Evolutionary conservation across 2,113 vertebrate species (phyloP).

Genomic region (Octodon degus): DNA sequence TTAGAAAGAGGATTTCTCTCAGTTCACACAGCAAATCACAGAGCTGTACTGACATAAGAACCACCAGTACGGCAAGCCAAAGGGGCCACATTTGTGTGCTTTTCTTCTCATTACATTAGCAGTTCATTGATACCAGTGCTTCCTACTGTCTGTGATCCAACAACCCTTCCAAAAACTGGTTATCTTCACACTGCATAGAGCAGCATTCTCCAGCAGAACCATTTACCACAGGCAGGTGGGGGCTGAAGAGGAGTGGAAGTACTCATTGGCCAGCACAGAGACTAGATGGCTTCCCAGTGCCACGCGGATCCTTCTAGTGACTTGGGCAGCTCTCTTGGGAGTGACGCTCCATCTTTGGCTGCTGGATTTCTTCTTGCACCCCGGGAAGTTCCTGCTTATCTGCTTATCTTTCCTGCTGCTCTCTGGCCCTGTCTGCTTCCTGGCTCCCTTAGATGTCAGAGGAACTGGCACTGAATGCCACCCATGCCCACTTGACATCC

Average conservation of each 20-base stretch:
- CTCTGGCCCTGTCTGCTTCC: background rate
- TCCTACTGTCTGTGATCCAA: background rate
- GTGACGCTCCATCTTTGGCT: background rate
- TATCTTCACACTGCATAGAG: background rate
- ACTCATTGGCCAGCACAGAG: background rate
- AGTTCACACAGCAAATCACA: background rate
- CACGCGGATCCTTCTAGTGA: conserved; percentile 33
- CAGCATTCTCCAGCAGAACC: background rate
- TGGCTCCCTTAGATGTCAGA: background rate
- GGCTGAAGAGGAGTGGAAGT: background rate
- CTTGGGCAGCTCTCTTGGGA: conserved; percentile 49
- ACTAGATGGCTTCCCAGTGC: background rate
- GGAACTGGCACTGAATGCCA: background rate
- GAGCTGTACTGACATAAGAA: background rate
- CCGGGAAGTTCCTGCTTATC: background rate
- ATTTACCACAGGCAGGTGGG: background rate
- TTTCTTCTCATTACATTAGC: background rate
- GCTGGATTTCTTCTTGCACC: conserved; percentile 21
- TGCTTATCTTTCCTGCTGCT: background rate
- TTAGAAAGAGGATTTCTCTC: background rate
- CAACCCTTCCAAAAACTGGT: background rate
- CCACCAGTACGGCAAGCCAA: background rate
- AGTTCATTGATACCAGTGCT: background rate
- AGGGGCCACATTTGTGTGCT: background rate
- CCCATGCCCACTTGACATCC: background rate